These are phyloP conservation scores for Pycnomerus fuliginosus DNA, from an alignment of 2,888 invertebrate species.

Conservation along the genomic window DNA sequence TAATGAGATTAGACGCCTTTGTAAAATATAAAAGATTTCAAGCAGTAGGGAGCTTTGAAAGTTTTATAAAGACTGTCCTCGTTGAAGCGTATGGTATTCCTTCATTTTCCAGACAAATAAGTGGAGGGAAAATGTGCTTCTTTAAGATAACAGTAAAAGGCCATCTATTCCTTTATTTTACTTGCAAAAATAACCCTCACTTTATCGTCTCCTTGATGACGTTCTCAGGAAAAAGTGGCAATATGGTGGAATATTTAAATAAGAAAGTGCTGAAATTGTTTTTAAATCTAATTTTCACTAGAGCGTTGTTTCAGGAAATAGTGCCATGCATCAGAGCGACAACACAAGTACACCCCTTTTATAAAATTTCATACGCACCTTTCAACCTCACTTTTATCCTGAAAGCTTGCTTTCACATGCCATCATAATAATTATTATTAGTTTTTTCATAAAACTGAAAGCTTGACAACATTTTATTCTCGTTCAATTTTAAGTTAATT, in stretches of 20 bases:
- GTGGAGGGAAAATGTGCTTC: slow-evolving; percentile 42
- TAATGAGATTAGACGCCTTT: slow-evolving; percentile 25
- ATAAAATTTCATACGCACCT: no score
- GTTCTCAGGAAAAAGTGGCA: slow-evolving; percentile 32
- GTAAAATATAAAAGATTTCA: slow-evolving; percentile 22
- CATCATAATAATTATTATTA: no score
- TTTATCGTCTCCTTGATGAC: slow-evolving; percentile 35
- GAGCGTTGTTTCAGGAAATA: slow-evolving; percentile 7
- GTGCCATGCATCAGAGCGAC: slow-evolving; percentile 1
- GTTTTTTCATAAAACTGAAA: no score
- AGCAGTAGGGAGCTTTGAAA: slow-evolving; percentile 21
- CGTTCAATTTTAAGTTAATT: no score
- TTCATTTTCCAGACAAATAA: slow-evolving; percentile 39
- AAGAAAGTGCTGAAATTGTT: slow-evolving; percentile 33
- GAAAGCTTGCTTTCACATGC: no score
- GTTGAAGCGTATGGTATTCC: slow-evolving; percentile 35
- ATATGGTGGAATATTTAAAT: slow-evolving; percentile 35
- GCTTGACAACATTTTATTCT: no score
- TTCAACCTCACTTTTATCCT: no score
- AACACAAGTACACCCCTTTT: no score
- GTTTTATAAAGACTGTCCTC: slow-evolving; percentile 29
- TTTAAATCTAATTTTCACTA: slow-evolving; percentile 31
- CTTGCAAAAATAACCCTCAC: slow-evolving; percentile 44
- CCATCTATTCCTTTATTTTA: slow-evolving; percentile 45
- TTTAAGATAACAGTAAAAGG: slow-evolving; percentile 44